Conservation (phyloP, 2,113 vertebrate genomes). For the Boulengeromyrus knoepffleri region DNA sequence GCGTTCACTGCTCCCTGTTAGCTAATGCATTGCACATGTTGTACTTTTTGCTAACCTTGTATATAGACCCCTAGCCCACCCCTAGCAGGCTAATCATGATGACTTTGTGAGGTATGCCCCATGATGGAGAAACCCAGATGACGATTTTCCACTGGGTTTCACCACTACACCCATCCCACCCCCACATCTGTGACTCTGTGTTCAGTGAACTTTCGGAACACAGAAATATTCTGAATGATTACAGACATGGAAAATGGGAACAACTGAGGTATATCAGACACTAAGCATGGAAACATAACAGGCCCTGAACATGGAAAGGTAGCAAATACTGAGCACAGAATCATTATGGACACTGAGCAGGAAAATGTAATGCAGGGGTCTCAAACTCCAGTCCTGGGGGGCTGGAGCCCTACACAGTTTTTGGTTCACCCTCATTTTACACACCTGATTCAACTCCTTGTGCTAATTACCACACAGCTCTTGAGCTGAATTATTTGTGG, state of each 20-base stretch:
- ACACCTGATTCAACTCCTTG: no score
- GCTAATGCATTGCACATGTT: conserved; percentile 50
- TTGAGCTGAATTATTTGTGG: no score
- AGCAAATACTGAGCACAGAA: no score
- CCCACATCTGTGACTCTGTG: conserved; percentile 12
- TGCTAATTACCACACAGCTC: no score
- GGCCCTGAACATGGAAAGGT: no score
- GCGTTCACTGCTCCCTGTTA: conserved; percentile 39
- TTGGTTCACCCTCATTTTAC: no score
- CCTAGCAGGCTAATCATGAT: conserved; percentile 34
- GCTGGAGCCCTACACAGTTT: no score
- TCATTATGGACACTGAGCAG: background rate
- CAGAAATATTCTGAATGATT: conserved; percentile 30
- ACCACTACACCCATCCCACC: conserved; percentile 15
- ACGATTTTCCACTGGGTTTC: conserved; percentile 54
- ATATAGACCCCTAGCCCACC: conserved; percentile 19
- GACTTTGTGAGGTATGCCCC: conserved; percentile 32
- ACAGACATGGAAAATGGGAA: background rate
- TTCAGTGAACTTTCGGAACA: conserved; percentile 39
- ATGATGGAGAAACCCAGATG: conserved; percentile 33
- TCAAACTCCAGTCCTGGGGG: no score
- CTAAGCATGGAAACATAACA: background rate
- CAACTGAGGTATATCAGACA: background rate
- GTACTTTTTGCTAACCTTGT: conserved; percentile 46
- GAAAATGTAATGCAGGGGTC: no score